Evolutionary conservation across 2,888 invertebrate genomes (phyloP), one percentile per base, ranked within the genome.

Genomic region (Orthosia gracilis): DNA sequence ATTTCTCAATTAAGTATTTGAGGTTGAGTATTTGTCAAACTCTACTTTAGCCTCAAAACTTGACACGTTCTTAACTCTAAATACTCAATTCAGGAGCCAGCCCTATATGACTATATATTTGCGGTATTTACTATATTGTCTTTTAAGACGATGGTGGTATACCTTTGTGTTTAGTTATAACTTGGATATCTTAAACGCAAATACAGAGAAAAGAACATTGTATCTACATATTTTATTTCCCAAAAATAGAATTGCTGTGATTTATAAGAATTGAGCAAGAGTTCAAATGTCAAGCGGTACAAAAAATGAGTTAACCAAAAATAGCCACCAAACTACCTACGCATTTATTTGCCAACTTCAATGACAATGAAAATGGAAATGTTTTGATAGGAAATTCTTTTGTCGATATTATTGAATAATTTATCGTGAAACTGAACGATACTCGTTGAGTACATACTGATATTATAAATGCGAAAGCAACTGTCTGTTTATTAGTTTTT

Each of bases 361-460:
- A 61, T 21, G 26, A 50, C 0, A 49, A 63, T 40, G 13, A 63
- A 81, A 61, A 68, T 68, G 67, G 59, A 70, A 74, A 72, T 72
- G 49, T 67, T 71, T 67, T 54, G 40, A 54, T 50, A 50, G 12
- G 21, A 57, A 26, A 57, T 61, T 82, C 49, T 63, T 67, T 68
- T 73, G 50, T 52, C 68, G 31, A 49, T 31, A 57, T 61, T 69
- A 66, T 66, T 69, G 63, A 63, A 54, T 73, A 73, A 73, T 62
- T 71, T 73, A 69, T 73, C 59, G 62, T 31, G 54, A 65, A 58
- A 49, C n/a, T n/a, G n/a, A 74, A 69, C 52, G 52, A 62, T 75
- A 67, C 66, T 76, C 57, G 68, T 69, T 69, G 75, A 83, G 40
- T 40, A 7, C 40, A 40, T 40, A 40, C 9, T 40, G 40, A 78